Percentiles rank a stretch among this genome's conserved stretches.
Evolutionary conservation across 2,113 vertebrate genomes (phyloP).

Genomic region (Pristiophorus japonicus): DNA sequence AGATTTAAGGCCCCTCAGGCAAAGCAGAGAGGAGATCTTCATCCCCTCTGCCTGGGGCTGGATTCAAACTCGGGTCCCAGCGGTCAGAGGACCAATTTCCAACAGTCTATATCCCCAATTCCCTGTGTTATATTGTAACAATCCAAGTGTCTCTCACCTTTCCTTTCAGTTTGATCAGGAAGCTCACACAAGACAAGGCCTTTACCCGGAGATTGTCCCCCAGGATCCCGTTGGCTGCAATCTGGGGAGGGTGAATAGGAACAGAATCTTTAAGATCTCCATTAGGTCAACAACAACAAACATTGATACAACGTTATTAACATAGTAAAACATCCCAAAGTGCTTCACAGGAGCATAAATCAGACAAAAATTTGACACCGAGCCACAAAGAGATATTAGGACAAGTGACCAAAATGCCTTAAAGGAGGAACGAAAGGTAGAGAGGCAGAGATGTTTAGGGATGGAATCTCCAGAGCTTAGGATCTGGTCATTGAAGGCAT

Average conservation of each 20-base stretch:
- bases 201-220: slow-evolving; percentile 68
- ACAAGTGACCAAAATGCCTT: neutral
- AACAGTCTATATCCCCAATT: neutral
- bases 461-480: neutral
- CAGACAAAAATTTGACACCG: neutral
- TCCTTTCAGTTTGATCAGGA: slow-evolving; percentile 74
- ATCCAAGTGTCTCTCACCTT: slow-evolving; percentile 48
- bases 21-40: too few species aligned
- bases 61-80: neutral
- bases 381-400: neutral
- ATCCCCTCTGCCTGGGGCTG: neutral
- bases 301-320: neutral
- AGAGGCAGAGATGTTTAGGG: neutral
- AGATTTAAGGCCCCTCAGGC: neutral
- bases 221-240: slow-evolving; percentile 59
- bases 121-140: neutral
- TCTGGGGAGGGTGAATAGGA: slow-evolving; percentile 48
- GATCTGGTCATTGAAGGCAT: neutral
- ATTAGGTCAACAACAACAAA: neutral
- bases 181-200: slow-evolving; percentile 66
- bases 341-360: neutral
- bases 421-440: neutral
- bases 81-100: neutral
- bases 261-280: neutral
- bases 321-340: neutral